A percentile compares a stretch with the other conserved stretches of the same genome.
These are phyloP conservation scores for Perizoma flavofasciatum DNA, from an alignment of 2,888 invertebrate species.

Conservation along the genomic window DNA sequence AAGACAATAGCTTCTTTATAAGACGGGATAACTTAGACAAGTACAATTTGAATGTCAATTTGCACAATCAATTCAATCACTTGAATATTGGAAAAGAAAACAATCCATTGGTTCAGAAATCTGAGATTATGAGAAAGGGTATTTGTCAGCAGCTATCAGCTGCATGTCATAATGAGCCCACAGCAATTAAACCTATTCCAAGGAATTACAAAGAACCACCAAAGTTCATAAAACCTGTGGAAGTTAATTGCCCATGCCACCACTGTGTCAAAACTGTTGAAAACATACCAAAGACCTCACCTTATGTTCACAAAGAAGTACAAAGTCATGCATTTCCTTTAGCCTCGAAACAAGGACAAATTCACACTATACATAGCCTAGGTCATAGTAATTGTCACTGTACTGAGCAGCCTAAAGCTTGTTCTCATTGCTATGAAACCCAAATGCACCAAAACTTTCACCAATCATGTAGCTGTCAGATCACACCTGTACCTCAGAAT, in stretches of 20 bases:
- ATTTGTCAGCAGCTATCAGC: slow-evolving; percentile 21
- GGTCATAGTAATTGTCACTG: slow-evolving; percentile 24
- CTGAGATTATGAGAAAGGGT: slow-evolving; percentile 49
- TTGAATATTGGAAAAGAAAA: slow-evolving; percentile 65
- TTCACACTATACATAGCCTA: not conserved
- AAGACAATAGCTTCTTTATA: slow-evolving; percentile 67
- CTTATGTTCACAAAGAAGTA: slow-evolving; percentile 8
- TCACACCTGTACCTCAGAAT: slow-evolving; percentile 44
- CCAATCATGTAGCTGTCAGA: slow-evolving; percentile 42
- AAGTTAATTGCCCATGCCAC: slow-evolving; percentile 58
- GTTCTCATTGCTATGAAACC: slow-evolving; percentile 39
- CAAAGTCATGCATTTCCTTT: slow-evolving; percentile 24
- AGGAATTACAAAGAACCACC: slow-evolving; percentile 10
- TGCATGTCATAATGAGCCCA: slow-evolving; percentile 6
- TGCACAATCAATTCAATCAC: slow-evolving; percentile 51
- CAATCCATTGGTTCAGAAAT: slow-evolving; percentile 52
- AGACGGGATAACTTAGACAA: slow-evolving; percentile 58
- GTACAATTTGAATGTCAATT: slow-evolving; percentile 40
- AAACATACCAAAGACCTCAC: slow-evolving; percentile 25
- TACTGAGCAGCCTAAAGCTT: slow-evolving; percentile 35
- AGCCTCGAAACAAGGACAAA: slow-evolving; percentile 1
- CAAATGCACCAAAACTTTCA: slow-evolving; percentile 27
- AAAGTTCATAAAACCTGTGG: slow-evolving; percentile 10
- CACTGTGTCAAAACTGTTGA: slow-evolving; percentile 53
- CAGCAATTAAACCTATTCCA: slow-evolving; percentile 10